A percentile compares a stretch with the other conserved stretches of the same genome.
phyloP scores from a whole-genome alignment of 2,113 vertebrate species.

The Pardalotus punctatus region DNA sequence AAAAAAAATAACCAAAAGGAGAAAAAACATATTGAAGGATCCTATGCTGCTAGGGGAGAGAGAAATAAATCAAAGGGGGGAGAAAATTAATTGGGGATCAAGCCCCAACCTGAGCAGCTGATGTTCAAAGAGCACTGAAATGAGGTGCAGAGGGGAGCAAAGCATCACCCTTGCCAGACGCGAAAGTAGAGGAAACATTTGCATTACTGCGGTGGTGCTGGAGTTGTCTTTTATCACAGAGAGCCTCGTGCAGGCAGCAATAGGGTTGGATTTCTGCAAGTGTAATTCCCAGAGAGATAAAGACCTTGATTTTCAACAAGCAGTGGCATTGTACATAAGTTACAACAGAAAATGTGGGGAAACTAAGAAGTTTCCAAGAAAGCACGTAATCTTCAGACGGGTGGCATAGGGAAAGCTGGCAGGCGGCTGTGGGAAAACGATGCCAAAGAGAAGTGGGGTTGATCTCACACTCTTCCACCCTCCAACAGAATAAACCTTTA shows the following conservation, averaged over 20 bases:
- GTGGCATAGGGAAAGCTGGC: background rate
- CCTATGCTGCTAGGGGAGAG: background rate
- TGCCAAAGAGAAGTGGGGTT: background rate
- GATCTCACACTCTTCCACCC: background rate
- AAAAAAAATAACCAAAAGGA: background rate
- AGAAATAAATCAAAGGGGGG: background rate
- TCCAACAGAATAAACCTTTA: background rate
- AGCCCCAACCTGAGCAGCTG: background rate
- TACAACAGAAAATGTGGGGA: constrained; percentile 33
- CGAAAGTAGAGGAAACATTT: background rate
- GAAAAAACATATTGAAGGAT: background rate
- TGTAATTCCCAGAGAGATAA: constrained; percentile 48
- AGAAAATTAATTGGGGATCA: accelerated
- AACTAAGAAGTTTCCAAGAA: constrained; percentile 33
- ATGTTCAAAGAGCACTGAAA: background rate
- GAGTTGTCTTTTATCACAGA: background rate
- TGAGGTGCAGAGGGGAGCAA: background rate
- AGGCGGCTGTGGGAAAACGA: accelerated
- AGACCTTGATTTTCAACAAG: constrained; percentile 39
- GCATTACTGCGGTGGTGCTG: accelerated
- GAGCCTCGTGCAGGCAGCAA: background rate
- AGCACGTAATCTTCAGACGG: background rate
- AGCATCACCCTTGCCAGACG: background rate
- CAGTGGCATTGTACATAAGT: background rate
- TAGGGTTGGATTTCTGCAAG: constrained; percentile 16